Percentiles rank a stretch among this genome's conserved stretches.
Evolutionary conservation across 2,888 invertebrate genomes (phyloP).

Genomic region (Drosophila mulleri): DNA sequence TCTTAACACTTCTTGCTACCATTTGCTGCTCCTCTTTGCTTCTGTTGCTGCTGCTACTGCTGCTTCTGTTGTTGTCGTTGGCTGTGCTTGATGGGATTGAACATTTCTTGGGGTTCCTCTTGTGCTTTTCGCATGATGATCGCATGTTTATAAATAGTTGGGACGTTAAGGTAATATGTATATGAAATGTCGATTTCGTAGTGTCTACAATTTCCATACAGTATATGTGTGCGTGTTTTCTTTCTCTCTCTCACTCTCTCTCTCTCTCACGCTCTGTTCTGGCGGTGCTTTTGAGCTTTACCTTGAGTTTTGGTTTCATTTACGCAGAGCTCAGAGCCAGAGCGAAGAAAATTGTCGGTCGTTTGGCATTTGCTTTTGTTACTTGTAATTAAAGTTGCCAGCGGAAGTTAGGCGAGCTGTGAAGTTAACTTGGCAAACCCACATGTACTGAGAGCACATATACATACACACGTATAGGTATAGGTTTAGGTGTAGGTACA

Average conservation of each 20-base stretch:
- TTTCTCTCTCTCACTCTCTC: too few relatives aligned
- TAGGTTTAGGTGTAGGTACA: neutral
- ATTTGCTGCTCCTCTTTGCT: conserved; percentile 30
- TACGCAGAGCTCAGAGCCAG: conserved; percentile 44
- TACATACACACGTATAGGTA: neutral
- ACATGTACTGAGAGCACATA: neutral
- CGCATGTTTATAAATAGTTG: conserved; percentile 79
- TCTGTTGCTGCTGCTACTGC: neutral
- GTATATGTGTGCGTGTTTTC: neutral
- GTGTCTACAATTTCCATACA: conserved; percentile 64
- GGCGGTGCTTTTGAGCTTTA: conserved; percentile 65
- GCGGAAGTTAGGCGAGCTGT: conserved; percentile 78
- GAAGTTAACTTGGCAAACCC: conserved; percentile 54
- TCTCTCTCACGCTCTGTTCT: conserved; percentile 13
- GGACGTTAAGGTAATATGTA: conserved; percentile 61
- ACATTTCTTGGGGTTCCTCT: conserved; percentile 43
- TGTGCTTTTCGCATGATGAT: conserved; percentile 61
- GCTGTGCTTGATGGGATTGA: conserved; percentile 34
- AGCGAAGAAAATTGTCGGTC: conserved; percentile 67
- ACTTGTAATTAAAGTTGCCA: conserved; percentile 77
- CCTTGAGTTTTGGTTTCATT: conserved; percentile 76
- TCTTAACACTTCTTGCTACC: conserved; percentile 54
- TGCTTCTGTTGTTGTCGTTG: conserved; percentile 23
- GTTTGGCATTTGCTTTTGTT: conserved; percentile 57
- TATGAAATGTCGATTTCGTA: conserved; percentile 74